Base-by-base conservation (phyloP, 2,797 vertebrate species). In the Microctenopoma lineatum region DNA sequence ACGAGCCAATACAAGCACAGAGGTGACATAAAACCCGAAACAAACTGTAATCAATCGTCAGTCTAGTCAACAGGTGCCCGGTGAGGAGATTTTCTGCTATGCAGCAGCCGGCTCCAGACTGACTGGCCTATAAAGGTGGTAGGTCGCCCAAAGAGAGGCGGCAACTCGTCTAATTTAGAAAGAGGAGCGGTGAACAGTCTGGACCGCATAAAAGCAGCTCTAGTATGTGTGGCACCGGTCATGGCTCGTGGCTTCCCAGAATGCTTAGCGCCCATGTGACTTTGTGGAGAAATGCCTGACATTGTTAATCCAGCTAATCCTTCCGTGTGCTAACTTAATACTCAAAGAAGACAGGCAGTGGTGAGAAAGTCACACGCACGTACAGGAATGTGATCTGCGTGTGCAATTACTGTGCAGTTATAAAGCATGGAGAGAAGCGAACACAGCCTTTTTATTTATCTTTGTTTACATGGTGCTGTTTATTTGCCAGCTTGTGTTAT, bases 221-320 rank as follows among this genome's bases (percentile, higher is more conserved):
- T 59, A 65, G 75, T 66, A 38, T n/a, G 70, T n/a, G 70, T 76
- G 59, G 70, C 69, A 39, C 63, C 11, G 36, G 54, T 64, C 69
- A 34, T 46, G 59, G 76, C 81, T 63, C 15, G 42, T 46, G 63
- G 69, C 78, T 90, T 92, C 90, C 88, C 90, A 90, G 83, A 88
- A 87, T 82, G 85, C 87, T 90, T 87, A 75, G 63, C 16, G 77
- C 77, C 81, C 89, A 87, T 88, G 90, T 90, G 91, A 93, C 86
- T 79, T 38, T 36, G 81, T 55, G 51, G 61, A 89, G 87, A 91
- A 90, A 90, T 84, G 84, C 83, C 79, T 59, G 67, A 78, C 73
- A 66, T 62, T 42, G 66, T 80, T 91, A 91, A 93, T 89, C 89
- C 84, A 39, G 39, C 80, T 92, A 92, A 92, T 92, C 90, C 84